These are phyloP conservation scores for Caenorhabditis auriculariae DNA, from an alignment of 2,888 invertebrate species.

Conservation along the genomic window DNA sequence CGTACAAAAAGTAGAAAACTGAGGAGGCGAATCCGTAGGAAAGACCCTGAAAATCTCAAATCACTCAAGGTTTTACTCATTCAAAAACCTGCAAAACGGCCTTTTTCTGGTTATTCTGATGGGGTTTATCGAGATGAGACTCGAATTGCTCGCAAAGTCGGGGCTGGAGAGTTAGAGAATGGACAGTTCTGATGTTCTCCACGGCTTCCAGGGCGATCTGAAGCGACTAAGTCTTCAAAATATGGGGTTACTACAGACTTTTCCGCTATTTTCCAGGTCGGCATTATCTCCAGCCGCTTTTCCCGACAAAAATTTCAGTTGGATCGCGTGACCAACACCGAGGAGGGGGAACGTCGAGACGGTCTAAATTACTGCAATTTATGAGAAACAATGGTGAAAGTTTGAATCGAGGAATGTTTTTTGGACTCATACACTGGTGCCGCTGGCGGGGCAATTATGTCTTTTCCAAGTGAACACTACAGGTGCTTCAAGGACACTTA, in stretches of 20 bases:
- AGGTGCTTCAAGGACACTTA: no score
- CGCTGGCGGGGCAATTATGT: no score
- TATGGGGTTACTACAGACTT: conserved; percentile 63
- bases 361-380: no score
- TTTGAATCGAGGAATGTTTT: background rate
- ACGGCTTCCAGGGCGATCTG: conserved; percentile 64
- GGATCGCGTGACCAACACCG: conserved; percentile 62
- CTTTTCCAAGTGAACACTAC: no score
- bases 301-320: conserved; percentile 64
- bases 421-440: no score
- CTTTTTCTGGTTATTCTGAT: conserved; percentile 8
- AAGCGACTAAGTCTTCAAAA: conserved; percentile 7
- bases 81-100: conserved; percentile 11
- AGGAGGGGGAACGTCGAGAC: conserved; percentile 64
- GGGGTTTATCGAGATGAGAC: conserved; percentile 22
- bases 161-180: conserved; percentile 63
- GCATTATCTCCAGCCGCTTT: conserved; percentile 66
- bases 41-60: conserved; percentile 19
- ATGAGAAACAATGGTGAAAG: no score
- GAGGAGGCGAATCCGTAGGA: conserved; percentile 52
- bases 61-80: background rate
- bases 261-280: conserved; percentile 68
- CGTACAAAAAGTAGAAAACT: conserved; percentile 64
- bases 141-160: conserved; percentile 51
- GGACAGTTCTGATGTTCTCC: conserved; percentile 65